phyloP scores from a whole-genome alignment of 2,888 invertebrate species.

The Baccha elongata region DNA sequence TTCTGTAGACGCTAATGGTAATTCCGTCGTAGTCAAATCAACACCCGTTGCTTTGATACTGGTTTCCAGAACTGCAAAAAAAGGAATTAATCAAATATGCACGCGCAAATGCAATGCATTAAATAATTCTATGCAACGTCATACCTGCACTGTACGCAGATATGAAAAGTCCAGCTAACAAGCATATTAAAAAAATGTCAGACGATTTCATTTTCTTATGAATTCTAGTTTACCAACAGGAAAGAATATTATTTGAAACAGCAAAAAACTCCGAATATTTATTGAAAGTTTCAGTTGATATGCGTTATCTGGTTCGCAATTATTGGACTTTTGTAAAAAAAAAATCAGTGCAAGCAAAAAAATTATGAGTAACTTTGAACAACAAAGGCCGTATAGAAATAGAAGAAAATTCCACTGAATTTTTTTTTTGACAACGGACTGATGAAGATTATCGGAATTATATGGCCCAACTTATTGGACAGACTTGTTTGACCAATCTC shows the following conservation, averaged over 20 bases:
- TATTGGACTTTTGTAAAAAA: constrained; percentile 3
- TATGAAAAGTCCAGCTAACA: constrained; percentile 78
- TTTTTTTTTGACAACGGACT: constrained; percentile 47
- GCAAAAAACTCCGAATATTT: neutral
- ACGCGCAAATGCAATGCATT: constrained; percentile 58
- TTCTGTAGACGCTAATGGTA: neutral
- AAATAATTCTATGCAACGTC: constrained; percentile 58
- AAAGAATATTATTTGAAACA: neutral
- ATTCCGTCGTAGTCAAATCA: neutral
- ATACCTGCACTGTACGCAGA: constrained; percentile 76
- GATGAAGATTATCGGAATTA: constrained; percentile 30
- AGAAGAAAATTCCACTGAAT: constrained; percentile 62
- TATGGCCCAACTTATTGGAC: too few species aligned
- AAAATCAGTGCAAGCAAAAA: constrained; percentile 46
- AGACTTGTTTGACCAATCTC: too few species aligned
- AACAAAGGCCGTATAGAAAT: constrained; percentile 68
- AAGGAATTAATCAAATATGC: constrained; percentile 30
- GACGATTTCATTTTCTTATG: constrained; percentile 77
- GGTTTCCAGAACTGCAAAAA: constrained; percentile 10
- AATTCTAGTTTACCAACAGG: neutral
- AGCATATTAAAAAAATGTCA: constrained; percentile 76
- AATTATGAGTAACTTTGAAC: constrained; percentile 34
- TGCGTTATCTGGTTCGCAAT: constrained; percentile 41
- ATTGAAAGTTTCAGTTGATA: constrained; percentile 25
- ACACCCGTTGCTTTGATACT: neutral